Evolutionary conservation across 2,888 invertebrate species (phyloP).

Genomic region (Trachelus troglodyta): DNA sequence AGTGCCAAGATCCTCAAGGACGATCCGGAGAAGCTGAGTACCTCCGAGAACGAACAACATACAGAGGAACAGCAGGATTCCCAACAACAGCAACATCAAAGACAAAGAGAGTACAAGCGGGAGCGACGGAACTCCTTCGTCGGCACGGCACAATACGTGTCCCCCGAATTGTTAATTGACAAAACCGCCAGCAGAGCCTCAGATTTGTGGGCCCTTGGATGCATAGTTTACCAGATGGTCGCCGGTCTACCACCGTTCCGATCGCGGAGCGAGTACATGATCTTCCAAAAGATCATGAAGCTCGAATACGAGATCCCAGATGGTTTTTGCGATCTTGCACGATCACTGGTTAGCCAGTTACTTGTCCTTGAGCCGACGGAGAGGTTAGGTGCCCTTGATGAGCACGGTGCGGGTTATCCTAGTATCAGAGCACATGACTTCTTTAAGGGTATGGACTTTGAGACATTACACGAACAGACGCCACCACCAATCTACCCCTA

Average conservation of each 20-base stretch:
- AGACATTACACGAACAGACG: conserved; percentile 78
- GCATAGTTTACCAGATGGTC: conserved; percentile 97
- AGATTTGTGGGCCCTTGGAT: conserved; percentile 98
- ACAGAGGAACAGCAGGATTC: conserved; percentile 39
- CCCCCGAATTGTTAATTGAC: conserved; percentile 93
- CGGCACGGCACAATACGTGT: conserved; percentile 98
- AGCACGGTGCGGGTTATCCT: conserved; percentile 76
- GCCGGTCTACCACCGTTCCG: conserved; percentile 93
- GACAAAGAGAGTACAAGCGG: conserved; percentile 63
- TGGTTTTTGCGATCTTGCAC: conserved; percentile 87
- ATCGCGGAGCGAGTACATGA: conserved; percentile 92
- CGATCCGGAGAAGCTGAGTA: conserved; percentile 33
- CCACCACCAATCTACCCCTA: conserved; percentile 88
- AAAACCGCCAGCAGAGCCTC: conserved; percentile 81
- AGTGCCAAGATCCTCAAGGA: conserved; percentile 85
- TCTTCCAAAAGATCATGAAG: conserved; percentile 94
- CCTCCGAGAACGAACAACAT: conserved; percentile 5
- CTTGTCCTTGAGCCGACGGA: conserved; percentile 84
- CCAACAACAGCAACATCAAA: conserved; percentile 56
- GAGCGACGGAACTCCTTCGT: conserved; percentile 89
- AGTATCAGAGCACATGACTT: conserved; percentile 89
- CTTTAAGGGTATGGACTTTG: conserved; percentile 87
- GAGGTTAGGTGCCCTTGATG: conserved; percentile 85
- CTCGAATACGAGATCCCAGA: conserved; percentile 93
- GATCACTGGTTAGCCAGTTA: conserved; percentile 87